Evolutionary conservation across 30 jellyfish, hydroid and myxozoan genomes (phyloP), one percentile per base, ranked within the genome.

Genomic region (Pseudorhiza aurosa): DNA sequence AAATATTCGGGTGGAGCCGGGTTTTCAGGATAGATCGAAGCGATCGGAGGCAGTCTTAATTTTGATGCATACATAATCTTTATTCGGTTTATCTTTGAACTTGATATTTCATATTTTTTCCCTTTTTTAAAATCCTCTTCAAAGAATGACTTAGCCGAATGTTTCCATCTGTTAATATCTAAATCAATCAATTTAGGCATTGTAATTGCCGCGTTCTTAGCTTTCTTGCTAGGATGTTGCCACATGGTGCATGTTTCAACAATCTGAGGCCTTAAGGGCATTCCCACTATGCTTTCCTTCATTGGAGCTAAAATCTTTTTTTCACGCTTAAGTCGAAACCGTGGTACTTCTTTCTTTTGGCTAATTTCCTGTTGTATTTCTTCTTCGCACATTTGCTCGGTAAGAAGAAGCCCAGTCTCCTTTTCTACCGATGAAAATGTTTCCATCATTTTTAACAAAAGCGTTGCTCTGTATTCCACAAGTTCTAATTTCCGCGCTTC

Each of bases 101-200:
- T 85, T 14, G 90, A 37, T 12, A 85, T 33, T 31, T 26, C 75
- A 43, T 10, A 43, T 19, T 56, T 42, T 18, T 39, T 29, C 6
- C 42, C 28, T 65, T 39, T 75, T n/a, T 82, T 82, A 10, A 57
- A 8, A 28, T 82, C 87, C 36, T 64, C 85, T 19, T 39, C 55
- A 51, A 82, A 31, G 24, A 47, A 14, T 28, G 64, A 65, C 47
- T 68, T 30, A 8, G 96, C 87, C 14, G 92, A 21, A 51, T 72
- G 35, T 29, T 60, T 68, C 96, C 96, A 87, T 58, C 87, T 85
- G 40, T 87, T 87, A 19, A 87, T 68, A 58, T 87, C 96, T 60
- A 87, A 35, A 18, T 87, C 96, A 45, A 87, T 76, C 4, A 87
- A 46, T 32, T 79, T 64, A 7, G 96, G 96, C 73, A 67, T 76